Base-by-base conservation (phyloP, 2,113 vertebrate genomes). In the Pollachius pollachius region DNA sequence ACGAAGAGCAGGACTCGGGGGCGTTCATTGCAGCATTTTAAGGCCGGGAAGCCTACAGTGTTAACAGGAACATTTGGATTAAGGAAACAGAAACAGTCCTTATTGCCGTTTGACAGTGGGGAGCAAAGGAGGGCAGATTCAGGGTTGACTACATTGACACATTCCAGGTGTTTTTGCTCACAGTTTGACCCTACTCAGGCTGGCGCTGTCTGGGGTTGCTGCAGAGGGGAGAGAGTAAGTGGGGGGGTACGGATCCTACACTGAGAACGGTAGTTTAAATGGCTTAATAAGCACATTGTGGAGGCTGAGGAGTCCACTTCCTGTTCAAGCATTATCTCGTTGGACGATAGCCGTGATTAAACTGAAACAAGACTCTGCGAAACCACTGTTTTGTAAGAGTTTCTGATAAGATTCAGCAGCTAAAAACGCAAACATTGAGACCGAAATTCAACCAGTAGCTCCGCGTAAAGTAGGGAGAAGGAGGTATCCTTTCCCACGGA, bases 201-300 rank as follows among this genome's bases (percentile, higher is more conserved):
- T 30, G 70, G 65, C 58, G 54, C 64, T 25, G 17, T 57, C 76
- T 73, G 66, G 67, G 75, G 70, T 70, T 80, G 74, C 60, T 78
- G 78, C 77, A 88, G 85, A 83, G 64, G 66, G 57, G 75, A 54
- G 70, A 71, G 70, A 69, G 71, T 68, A 60, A 77, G 52, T 5
- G 61, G 65, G 37, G 74, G 64, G 15, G 64, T 65, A 80, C 41
- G 63, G 80, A 81, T 81, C 78, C 11, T 5, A 77, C 61, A 70
- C 34, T 83, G 41, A 23, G 68, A 13, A 62, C 77, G 86, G 84
- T 62, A 82, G 65, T 78, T 83, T 78, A 81, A 81, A 84, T 77
- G 64, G 70, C 65, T 77, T 84, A 65, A 72, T 80, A 84, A 88
- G 81, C 73, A 78, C 63, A 76, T 88, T 81, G 75, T 76, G 61